Conservation (phyloP, 2,113 vertebrate genomes). For the Dasyurus viverrinus region DNA sequence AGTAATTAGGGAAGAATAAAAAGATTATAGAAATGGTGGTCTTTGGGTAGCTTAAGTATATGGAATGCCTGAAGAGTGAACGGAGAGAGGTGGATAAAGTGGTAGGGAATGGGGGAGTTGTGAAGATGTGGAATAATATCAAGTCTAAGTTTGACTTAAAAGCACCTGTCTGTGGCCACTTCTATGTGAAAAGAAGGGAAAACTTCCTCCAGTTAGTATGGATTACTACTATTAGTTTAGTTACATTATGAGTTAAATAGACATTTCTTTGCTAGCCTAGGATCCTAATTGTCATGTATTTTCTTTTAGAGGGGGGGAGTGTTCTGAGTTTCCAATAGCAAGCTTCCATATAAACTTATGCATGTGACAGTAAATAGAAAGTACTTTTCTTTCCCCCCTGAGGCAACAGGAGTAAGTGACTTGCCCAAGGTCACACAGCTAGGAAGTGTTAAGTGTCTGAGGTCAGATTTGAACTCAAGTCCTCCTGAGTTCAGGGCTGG, state of each 20-base stretch:
- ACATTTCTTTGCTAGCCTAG: background rate
- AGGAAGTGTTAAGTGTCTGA: no score
- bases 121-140: background rate
- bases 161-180: background rate
- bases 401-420: no score
- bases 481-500: no score
- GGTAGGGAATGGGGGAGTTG: background rate
- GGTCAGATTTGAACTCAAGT: no score
- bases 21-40: background rate
- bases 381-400: no score
- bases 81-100: background rate
- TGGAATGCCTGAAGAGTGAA: background rate
- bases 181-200: background rate
- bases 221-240: background rate
- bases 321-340: background rate
- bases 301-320: background rate
- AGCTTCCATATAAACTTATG: background rate
- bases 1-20: background rate
- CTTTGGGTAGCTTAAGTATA: background rate
- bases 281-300: background rate
- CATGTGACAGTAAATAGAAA: background rate
- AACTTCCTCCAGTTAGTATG: background rate
- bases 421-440: no score
- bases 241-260: background rate
- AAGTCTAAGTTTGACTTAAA: background rate